Base-by-base conservation (phyloP, 2,888 invertebrate species). In the Miltochrista miniata region DNA sequence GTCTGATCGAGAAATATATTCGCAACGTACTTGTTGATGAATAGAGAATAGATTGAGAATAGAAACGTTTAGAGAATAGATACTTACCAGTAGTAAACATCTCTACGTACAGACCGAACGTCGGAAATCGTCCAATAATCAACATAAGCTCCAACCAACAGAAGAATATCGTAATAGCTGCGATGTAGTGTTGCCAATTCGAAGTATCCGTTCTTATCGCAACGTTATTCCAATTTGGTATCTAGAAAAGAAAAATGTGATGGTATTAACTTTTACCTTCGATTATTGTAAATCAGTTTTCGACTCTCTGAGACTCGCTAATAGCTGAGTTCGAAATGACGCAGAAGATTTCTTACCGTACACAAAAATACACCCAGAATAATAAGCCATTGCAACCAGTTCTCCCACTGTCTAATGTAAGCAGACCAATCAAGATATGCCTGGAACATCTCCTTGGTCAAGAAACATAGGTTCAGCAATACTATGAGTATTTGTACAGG, bases 131-230 rank as follows among this genome's bases (percentile, higher is more conserved):
- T 15, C 96, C 97, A 12, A 97, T 95, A 24, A 97, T 93, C 93
- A 96, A 95, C 96, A 97, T 96, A 12, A 96, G 84, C 75, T 97
- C 96, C 7, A 96, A 79, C 97, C 97, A 97, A 35, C 96, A 95
- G 45, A 96, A 86, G 56, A 97, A 94, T 69, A 97, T 95, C 0
- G 96, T 95, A 12, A 96, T 85, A 9, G 96, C 96, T 0, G 96
- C 96, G 0, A 95, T 92, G 70, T 96, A 96, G 76, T 96, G 95
- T 68, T 96, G 96, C 96, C 96, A 96, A 39, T 92, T 79, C 0
- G 93, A 83, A 2, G 91, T 91, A 46, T 87, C 83, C 1, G 74
- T 71, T 31, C 72, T 77, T 39, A 80, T 67, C 13, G 69, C 74
- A 8, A 83, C 85, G 39, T 81, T 79, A 41, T 87, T 83, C 83